Evolutionary conservation across 2,888 invertebrate species (phyloP), one percentile per base, ranked within the genome.

Genomic region (Orthosia cruda): DNA sequence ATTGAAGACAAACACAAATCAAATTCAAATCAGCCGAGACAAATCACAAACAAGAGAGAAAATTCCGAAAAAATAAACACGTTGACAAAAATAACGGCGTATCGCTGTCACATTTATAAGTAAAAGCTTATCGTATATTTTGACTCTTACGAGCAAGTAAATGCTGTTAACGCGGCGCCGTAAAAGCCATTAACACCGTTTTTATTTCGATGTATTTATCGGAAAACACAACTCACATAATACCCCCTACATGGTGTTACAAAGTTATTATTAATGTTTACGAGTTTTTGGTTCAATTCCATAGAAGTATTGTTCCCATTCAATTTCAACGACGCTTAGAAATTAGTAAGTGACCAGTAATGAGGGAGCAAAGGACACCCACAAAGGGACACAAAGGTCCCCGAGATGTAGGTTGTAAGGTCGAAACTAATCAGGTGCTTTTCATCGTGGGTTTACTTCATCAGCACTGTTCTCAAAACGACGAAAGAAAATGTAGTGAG

Each of bases 171-270:
- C 87, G 58, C 77, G 88, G 73, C 85, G 77, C 83, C 88, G 70
- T 78, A 80, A 83, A 76, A 66, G 76, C 84, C 77, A 87, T 87
- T 87, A 88, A 81, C 87, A 81, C 77, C 73, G 61, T 79, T 84
- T 88, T 87, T 87, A 88, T 87, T 85, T 80, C 80, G 74, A 83
- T 80, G 70, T 87, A 83, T 87, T 83, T 88, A 84, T 87, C 80
- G 77, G 73, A 73, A 87, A 84, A 81, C 68, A 80, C 65, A 71
- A 79, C 71, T 76, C 69, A 40, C 55, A n/a, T n/a, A n/a, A n/a
- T n/a, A n/a, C n/a, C n/a, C n/a, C n/a, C n/a, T n/a, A n/a, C n/a
- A 67, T 55, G 57, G 45, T 68, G 76, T 71, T 84, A 49, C 26
- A 40, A 45, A 80, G 62, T 45, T 84, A 58, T 54, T 55, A 58